phyloP scores from a whole-genome alignment of 2,888 invertebrate genomes.

The Lasioglossum lativentre region DNA sequence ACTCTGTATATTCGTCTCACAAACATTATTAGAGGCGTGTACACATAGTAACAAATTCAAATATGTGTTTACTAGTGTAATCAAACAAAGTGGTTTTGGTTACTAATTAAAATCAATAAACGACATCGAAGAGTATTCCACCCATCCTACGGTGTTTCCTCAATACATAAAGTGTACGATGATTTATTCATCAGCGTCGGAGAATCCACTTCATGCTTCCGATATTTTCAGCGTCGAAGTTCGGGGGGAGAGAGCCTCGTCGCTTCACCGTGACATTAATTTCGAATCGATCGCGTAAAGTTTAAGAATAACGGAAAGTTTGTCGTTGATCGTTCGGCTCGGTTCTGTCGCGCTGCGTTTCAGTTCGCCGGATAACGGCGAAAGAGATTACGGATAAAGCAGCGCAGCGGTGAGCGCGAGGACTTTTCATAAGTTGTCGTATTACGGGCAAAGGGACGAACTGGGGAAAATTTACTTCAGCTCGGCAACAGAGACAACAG shows the following conservation, averaged over 20 bases:
- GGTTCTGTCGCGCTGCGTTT: slow-evolving; percentile 37
- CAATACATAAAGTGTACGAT: background rate
- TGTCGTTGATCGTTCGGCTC: slow-evolving; percentile 27
- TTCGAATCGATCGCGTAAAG: background rate
- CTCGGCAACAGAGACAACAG: slow-evolving; percentile 30
- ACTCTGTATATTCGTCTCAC: too few relatives aligned
- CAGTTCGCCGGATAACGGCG: slow-evolving; percentile 10
- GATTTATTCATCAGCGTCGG: background rate
- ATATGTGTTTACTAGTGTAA: background rate
- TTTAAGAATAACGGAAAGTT: slow-evolving; percentile 2
- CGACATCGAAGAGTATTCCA: background rate
- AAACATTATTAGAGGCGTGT: too few relatives aligned
- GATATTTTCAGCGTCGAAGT: background rate
- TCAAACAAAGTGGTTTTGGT: background rate
- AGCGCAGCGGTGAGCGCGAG: slow-evolving; percentile 37
- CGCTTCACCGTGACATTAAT: slow-evolving; percentile 3
- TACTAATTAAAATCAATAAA: background rate
- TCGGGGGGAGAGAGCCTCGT: background rate
- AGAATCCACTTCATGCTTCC: background rate
- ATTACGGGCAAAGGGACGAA: slow-evolving; percentile 37
- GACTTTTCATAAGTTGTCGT: slow-evolving; percentile 62
- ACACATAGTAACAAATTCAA: too few relatives aligned
- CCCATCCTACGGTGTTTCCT: background rate
- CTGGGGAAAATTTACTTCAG: slow-evolving; percentile 61
- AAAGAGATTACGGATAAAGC: slow-evolving; percentile 44